phyloP scores from a whole-genome alignment of 2,888 invertebrate species.

The Scaptomyza polygonia region DNA sequence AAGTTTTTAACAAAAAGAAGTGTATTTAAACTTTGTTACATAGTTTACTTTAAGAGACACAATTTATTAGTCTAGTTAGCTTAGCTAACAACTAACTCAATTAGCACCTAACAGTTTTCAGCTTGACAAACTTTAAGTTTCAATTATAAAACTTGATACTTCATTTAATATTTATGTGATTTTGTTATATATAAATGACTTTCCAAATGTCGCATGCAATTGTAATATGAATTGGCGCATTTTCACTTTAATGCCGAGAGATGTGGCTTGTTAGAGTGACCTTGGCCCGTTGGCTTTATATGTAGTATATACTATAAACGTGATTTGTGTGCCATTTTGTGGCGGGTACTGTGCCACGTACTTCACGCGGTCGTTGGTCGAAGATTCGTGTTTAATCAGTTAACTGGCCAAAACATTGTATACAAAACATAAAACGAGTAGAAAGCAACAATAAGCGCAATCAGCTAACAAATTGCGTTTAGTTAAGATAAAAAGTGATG shows the following conservation, averaged over 20 bases:
- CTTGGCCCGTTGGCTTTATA: slow-evolving; percentile 32
- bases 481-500: background rate
- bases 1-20: background rate
- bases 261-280: slow-evolving; percentile 39
- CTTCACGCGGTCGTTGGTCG: slow-evolving; percentile 41
- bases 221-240: slow-evolving; percentile 13
- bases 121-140: slow-evolving; percentile 18
- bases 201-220: slow-evolving; percentile 48
- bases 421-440: slow-evolving; percentile 19
- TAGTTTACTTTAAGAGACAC: background rate
- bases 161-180: background rate
- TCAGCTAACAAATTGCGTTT: slow-evolving; percentile 16
- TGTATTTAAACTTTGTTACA: background rate
- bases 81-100: slow-evolving; percentile 40
- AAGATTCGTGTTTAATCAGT: slow-evolving; percentile 66
- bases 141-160: background rate
- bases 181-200: slow-evolving; percentile 15
- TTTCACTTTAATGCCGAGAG: slow-evolving; percentile 27
- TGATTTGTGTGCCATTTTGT: slow-evolving; percentile 60
- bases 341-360: slow-evolving; percentile 52
- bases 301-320: slow-evolving; percentile 34
- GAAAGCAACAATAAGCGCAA: slow-evolving; percentile 35
- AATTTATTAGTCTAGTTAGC: slow-evolving; percentile 50
- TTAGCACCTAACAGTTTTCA: slow-evolving; percentile 22
- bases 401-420: slow-evolving; percentile 27